Evolutionary conservation across 2,888 invertebrate species (phyloP).

Genomic region (Thymelicus lineola): DNA sequence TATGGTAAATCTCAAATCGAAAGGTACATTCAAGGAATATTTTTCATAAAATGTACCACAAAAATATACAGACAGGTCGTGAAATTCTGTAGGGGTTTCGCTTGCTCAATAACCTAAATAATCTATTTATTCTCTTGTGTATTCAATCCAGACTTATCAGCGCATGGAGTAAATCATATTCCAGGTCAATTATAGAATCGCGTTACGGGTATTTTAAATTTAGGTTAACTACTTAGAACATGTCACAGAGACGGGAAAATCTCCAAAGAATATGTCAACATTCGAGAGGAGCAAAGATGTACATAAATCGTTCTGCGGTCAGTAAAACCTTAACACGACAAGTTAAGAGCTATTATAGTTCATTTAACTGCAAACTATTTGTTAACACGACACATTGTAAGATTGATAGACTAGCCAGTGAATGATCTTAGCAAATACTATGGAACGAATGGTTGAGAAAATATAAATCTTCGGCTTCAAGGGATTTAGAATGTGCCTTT

Average conservation of each 20-base stretch:
- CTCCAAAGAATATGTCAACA: slow-evolving; percentile 56
- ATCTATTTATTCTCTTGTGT: not conserved
- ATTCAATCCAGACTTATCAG: not conserved
- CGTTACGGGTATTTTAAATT: slow-evolving; percentile 37
- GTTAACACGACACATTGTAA: slow-evolving; percentile 48
- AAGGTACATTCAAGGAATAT: too few species aligned
- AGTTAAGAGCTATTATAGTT: slow-evolving; percentile 39
- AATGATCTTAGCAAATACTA: slow-evolving; percentile 55
- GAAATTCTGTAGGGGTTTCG: too few species aligned
- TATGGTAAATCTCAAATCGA: too few species aligned
- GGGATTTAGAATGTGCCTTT: slow-evolving; percentile 26
- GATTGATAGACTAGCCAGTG: slow-evolving; percentile 56
- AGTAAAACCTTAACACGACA: slow-evolving; percentile 20
- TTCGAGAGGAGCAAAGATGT: slow-evolving; percentile 47
- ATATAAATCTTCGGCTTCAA: slow-evolving; percentile 46
- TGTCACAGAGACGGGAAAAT: slow-evolving; percentile 50
- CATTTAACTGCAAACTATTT: slow-evolving; percentile 27
- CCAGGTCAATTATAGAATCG: slow-evolving; percentile 11
- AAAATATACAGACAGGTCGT: too few species aligned
- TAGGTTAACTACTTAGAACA: slow-evolving; percentile 53
- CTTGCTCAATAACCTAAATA: not conserved
- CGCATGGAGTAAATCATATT: not conserved
- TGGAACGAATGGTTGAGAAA: slow-evolving; percentile 43
- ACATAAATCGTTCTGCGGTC: slow-evolving; percentile 39
- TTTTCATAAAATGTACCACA: too few species aligned